Base-by-base conservation (phyloP, 2,113 vertebrate genomes). In the Daboia siamensis region DNA sequence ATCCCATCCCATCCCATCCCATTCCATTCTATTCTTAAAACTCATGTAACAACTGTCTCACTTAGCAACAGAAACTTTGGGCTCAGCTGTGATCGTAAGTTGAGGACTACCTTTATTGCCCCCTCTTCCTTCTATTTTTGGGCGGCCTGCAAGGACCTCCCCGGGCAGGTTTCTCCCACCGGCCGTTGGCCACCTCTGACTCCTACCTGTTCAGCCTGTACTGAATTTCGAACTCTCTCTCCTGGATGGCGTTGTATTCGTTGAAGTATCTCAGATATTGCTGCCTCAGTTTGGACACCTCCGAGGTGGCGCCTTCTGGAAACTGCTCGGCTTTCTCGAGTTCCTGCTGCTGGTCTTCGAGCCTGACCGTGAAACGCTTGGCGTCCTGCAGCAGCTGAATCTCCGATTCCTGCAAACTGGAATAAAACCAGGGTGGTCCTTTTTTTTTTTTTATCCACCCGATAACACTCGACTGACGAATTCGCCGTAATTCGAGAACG, bases 321-420 rank as follows among this genome's bases (percentile, higher is more conserved):
- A 98, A 97, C 56, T 96, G 84, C 10, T 98, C 98, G 0, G 97
- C 97, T 94, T 96, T 97, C 96, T 98, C 97, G 91, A 98, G 93
- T 80, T 97, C 96, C 33, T 95, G 87, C 88, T 95, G 97, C 94
- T 98, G 98, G 48, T 96, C 94, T 93, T 98, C 96, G 94, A 99
- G 94, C 94, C 98, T 96, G 39, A 95, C 96, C 0, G 96, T 97
- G 88, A 96, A 97, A 21, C 52, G 92, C 92, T 98, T 98, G n/a
- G 97, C 98, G 91, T 99, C 97, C 95, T 97, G 97, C 54, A 98
- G 95, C 94, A 99, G 97, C 23, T 96, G 96, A 57, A 98, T 93
- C 97, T 99, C 98, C 9, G 98, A 98, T 92, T 98, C 98, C 93
- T 99, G 99, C 24, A 97, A 96, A 90, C 99, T 99, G 91, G 26